Conservation (phyloP, 2,888 invertebrate genomes). For the Pterostichus madidus region DNA sequence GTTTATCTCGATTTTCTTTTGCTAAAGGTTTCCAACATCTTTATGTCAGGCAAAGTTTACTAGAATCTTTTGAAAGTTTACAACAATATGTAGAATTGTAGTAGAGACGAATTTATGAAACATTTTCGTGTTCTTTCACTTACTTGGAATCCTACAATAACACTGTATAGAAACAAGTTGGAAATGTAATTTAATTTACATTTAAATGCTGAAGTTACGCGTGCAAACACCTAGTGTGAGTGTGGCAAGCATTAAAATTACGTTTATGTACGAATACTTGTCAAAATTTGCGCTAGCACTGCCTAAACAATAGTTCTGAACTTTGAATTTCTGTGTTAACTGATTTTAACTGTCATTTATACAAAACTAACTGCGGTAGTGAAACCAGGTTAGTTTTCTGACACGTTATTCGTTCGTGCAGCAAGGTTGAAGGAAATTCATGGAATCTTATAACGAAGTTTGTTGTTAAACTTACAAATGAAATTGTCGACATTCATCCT, state of each 20-base stretch:
- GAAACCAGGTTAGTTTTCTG: slow-evolving; percentile 2
- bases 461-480: no score
- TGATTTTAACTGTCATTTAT: slow-evolving; percentile 20
- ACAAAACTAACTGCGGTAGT: neutral
- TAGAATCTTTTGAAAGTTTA: slow-evolving; percentile 45
- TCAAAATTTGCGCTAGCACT: slow-evolving; percentile 38
- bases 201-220: slow-evolving; percentile 40
- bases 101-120: neutral
- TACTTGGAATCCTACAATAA: neutral
- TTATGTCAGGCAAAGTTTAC: slow-evolving; percentile 23
- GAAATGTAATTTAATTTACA: slow-evolving; percentile 44
- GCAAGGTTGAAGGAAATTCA: no score
- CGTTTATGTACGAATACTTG: slow-evolving; percentile 28
- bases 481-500: no score
- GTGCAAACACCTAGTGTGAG: slow-evolving; percentile 21
- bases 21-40: slow-evolving; percentile 18
- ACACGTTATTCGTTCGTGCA: no score
- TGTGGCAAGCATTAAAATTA: slow-evolving; percentile 31
- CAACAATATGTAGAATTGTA: slow-evolving; percentile 39
- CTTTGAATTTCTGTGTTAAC: slow-evolving; percentile 19
- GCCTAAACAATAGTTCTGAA: slow-evolving; percentile 34
- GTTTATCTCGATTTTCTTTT: slow-evolving; percentile 14
- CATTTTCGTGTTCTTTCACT: slow-evolving; percentile 2
- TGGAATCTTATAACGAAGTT: no score
- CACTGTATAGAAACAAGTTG: slow-evolving; percentile 7